Percentiles rank a stretch among this genome's conserved stretches.
Conservation (phyloP, 2,888 invertebrate genomes). For the Chesias legatella region DNA sequence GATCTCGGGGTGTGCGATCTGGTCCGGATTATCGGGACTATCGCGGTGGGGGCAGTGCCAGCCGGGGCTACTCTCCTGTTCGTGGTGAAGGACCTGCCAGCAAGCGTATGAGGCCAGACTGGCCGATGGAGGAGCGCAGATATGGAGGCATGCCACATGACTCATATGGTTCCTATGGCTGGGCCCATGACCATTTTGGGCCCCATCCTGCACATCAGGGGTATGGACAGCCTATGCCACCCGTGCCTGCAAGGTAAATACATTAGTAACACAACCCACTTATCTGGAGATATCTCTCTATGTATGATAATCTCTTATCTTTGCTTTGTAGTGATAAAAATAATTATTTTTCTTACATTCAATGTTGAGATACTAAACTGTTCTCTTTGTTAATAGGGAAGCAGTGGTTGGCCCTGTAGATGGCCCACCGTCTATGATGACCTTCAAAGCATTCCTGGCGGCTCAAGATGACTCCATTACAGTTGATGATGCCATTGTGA, state of each 20-base stretch:
- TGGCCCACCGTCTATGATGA: slow-evolving; percentile 97
- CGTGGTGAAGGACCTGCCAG: slow-evolving; percentile 88
- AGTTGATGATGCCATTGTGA: slow-evolving; percentile 96
- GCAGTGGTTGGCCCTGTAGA: slow-evolving; percentile 64
- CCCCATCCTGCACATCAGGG: slow-evolving; percentile 82
- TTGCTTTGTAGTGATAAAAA: slow-evolving; percentile 1
- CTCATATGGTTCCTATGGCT: slow-evolving; percentile 77
- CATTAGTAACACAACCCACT: too few relatives aligned
- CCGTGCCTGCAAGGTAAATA: slow-evolving; percentile 68
- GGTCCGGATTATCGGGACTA: slow-evolving; percentile 90
- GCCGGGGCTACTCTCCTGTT: slow-evolving; percentile 87
- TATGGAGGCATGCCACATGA: slow-evolving; percentile 77
- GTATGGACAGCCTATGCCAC: slow-evolving; percentile 80
- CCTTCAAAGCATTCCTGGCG: slow-evolving; percentile 96
- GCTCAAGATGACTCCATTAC: slow-evolving; percentile 99
- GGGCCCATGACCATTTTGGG: slow-evolving; percentile 76
- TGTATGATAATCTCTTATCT: slow-evolving; percentile 5
- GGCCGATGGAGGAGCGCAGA: slow-evolving; percentile 80
- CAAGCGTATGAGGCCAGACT: slow-evolving; percentile 87
- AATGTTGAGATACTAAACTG: neutral
- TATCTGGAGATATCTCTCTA: neutral
- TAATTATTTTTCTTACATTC: neutral
- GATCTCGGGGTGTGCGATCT: slow-evolving; percentile 83
- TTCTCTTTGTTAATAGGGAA: slow-evolving; percentile 59
- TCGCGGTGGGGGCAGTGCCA: slow-evolving; percentile 84